Base-by-base conservation (phyloP, 2,113 vertebrate genomes). In the Erinaceus europaeus region DNA sequence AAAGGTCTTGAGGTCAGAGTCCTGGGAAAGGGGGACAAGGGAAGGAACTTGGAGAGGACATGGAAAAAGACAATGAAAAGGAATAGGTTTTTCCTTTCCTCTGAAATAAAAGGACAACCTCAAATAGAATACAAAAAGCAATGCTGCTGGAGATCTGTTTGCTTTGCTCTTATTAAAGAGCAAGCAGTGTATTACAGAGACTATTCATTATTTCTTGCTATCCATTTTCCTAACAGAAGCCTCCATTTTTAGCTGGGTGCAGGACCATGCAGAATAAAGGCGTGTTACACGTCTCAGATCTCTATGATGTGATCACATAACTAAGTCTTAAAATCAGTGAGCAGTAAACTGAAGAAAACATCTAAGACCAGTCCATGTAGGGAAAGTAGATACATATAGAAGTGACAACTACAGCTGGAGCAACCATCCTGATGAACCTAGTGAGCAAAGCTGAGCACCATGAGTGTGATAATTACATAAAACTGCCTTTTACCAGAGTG, bases 111-210 rank as follows among this genome's bases (percentile, higher is more conserved):
- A 91, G 71, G 65, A 73, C 27, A 71, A 78, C 67, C 36, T 89
- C n/a, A n/a, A n/a, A 36, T 89, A 92, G 90, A 82, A 64, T 61
- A 90, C 90, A 61, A 69, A 17, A 12, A 74, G 34, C 18, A 64
- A 73, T 44, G 50, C 55, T 90, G 55, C 71, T 67, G 44, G 48
- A 88, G 62, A 36, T 74, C 50, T 80, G n/a, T 87, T 87, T 73
- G 52, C 64, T 85, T 90, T 93, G 83, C 18, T 9, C 38, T 90
- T 88, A 91, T 71, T 82, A 86, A 90, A 92, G 92, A 42, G 55
- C 79, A 94, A 92, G 64, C 48, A 79, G 61, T 40, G 7, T 88
- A 75, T 52, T 38, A 82, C 86, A 86, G n/a, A 69, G 64, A 85
- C 62, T 83, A 20, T 67, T 90, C 79, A 76, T 90, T 91, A 73